Evolutionary conservation across 2,888 invertebrate genomes (phyloP).

Genomic region (Sminthurinus aureus): DNA sequence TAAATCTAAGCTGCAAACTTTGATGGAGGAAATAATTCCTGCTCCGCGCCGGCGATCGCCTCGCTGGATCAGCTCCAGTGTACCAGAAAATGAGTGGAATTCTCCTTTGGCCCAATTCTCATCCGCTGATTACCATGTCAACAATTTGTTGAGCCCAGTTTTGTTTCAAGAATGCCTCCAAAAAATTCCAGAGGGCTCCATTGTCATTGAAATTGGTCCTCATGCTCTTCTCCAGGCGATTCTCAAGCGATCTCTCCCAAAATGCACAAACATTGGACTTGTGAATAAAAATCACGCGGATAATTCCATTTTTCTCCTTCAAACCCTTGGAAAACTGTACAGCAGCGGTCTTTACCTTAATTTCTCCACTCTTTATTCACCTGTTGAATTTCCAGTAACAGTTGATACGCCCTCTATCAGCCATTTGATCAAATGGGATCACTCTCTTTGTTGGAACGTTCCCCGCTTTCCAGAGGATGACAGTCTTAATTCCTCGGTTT

Average conservation of each 20-base stretch:
- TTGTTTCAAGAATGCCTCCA: constrained; percentile 67
- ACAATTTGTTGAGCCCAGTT: constrained; percentile 67
- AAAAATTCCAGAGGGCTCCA: constrained; percentile 67
- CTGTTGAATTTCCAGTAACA: constrained; percentile 81
- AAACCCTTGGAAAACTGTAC: constrained; percentile 76
- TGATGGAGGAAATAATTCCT: constrained; percentile 74
- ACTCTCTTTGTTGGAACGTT: constrained; percentile 63
- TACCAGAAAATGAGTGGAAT: constrained; percentile 66
- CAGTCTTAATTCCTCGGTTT: too few relatives aligned
- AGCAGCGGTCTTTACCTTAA: constrained; percentile 78
- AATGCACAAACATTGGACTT: constrained; percentile 65
- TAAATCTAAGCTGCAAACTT: constrained; percentile 80
- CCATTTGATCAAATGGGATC: constrained; percentile 87
- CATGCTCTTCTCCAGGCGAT: constrained; percentile 66
- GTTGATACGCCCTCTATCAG: constrained; percentile 85
- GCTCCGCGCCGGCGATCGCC: constrained; percentile 65
- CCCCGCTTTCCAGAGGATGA: too few relatives aligned
- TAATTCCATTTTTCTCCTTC: constrained; percentile 70
- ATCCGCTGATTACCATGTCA: constrained; percentile 68
- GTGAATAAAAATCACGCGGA: constrained; percentile 66
- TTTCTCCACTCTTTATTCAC: constrained; percentile 78
- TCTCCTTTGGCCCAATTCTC: constrained; percentile 62
- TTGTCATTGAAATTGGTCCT: constrained; percentile 65
- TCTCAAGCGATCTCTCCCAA: constrained; percentile 66
- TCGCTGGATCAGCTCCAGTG: constrained; percentile 68